Percentiles rank a stretch among this genome's conserved stretches.
Evolutionary conservation across 2,888 invertebrate genomes (phyloP).

Genomic region (Salpingus planirostris): DNA sequence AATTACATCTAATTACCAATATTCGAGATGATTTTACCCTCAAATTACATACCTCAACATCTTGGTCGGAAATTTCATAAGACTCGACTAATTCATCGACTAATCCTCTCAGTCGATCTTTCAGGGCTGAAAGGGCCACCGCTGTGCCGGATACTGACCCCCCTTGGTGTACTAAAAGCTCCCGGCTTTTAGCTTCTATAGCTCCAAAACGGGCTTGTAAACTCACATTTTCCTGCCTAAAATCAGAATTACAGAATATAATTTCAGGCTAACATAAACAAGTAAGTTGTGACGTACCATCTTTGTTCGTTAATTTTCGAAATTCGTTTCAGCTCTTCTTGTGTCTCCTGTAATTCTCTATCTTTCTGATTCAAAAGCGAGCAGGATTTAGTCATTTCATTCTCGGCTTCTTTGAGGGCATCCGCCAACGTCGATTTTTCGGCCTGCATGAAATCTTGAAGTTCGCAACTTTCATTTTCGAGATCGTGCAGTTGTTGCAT

Average conservation of each 20-base stretch:
- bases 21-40: too few species aligned
- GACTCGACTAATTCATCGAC: constrained; percentile 64
- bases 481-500: constrained; percentile 67
- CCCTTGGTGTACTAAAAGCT: constrained; percentile 58
- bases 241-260: constrained; percentile 12
- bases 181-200: constrained; percentile 54
- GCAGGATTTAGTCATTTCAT: constrained; percentile 44
- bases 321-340: constrained; percentile 69
- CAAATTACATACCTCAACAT: constrained; percentile 62
- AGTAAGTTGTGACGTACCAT: constrained; percentile 45
- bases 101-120: constrained; percentile 59
- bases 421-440: constrained; percentile 75
- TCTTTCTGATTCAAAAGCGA: constrained; percentile 42
- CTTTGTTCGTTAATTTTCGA: constrained; percentile 69
- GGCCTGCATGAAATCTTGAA: constrained; percentile 81
- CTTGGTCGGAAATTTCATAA: constrained; percentile 66
- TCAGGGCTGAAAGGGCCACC: constrained; percentile 59
- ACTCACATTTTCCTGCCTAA: constrained; percentile 57
- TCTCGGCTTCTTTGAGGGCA: constrained; percentile 69
- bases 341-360: constrained; percentile 52
- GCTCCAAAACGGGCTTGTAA: constrained; percentile 56
- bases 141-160: constrained; percentile 61
- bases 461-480: constrained; percentile 71
- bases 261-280: background rate
- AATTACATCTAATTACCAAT: too few species aligned